Base-by-base conservation (phyloP, 2,888 invertebrate genomes). In the Frankliniella fusca region DNA sequence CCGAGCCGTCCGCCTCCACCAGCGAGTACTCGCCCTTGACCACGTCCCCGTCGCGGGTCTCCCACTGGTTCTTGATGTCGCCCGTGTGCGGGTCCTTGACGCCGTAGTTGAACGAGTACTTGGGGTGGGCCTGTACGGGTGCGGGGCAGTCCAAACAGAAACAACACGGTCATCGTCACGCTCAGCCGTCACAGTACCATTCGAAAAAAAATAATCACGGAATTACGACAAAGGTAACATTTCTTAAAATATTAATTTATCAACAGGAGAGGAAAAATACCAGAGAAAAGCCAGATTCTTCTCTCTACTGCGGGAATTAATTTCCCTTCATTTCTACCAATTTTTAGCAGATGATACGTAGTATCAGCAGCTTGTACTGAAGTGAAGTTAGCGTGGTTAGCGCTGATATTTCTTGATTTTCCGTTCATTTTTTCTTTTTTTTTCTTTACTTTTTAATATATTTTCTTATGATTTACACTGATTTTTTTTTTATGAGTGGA, bases 81-180 rank as follows among this genome's bases (percentile, higher is more conserved):
- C 70, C 70, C 23, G 70, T 76, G 70, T 76, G 70, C 8, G 70
- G 70, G 70, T 76, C 70, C 70, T 76, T 76, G 70, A 76, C 70
- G 70, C 70, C 70, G 70, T 76, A 76, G 70, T 76, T 76, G 70
- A 76, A 76, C 27, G 70, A 76, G 70, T 76, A 76, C 70, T 76
- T 76, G 70, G 70, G 70, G 27, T 76, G 70, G 70, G 70, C 70
- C 70, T 76, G 70, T 27, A 27, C 27, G 70, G 5, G 23, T 1
- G 27, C 8, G 70, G 70, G 27, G 70, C 70, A 54, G 54, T 54
- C 54, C 54, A 11, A 18, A 2, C 54, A 38, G 38, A 38, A 5
- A 38, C 38, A 38, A 38, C 38, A 38, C 38, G 38, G 38, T 38
- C 38, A 38, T 38, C 5, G 38, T 38, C 15, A 20, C 54, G 12